A percentile compares a stretch with the other conserved stretches of the same genome.
phyloP scores from a whole-genome alignment of 2,797 vertebrate genomes.

The Spatula versicolor region DNA sequence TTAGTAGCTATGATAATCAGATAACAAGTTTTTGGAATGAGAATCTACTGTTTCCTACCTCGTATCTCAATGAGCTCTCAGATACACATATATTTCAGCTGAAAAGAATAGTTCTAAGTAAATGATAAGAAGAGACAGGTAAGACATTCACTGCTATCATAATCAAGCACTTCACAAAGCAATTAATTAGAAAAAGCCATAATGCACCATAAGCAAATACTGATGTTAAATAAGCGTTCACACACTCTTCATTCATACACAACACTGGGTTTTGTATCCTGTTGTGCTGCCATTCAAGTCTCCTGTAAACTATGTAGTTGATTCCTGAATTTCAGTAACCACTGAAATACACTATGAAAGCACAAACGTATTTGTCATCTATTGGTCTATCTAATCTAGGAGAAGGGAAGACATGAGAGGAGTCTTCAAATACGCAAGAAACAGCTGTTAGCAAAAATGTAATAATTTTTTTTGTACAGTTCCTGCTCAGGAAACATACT shows the following conservation, averaged over 20 bases:
- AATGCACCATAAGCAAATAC: background rate
- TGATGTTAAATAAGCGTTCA: constrained; percentile 7
- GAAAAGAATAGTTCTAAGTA: constrained; percentile 20
- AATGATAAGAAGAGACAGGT: constrained; percentile 18
- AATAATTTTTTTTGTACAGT: background rate
- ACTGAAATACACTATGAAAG: constrained; percentile 6
- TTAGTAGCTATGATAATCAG: background rate
- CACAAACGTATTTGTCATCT: constrained; percentile 15
- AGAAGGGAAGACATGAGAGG: background rate
- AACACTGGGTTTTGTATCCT: background rate
- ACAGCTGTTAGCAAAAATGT: background rate
- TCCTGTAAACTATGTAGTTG: background rate
- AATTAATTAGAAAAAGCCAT: constrained; percentile 49
- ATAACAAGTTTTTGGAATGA: constrained; percentile 3
- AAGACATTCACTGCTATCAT: constrained; percentile 18
- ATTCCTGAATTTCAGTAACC: constrained; percentile 11
- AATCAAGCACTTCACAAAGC: constrained; percentile 25
- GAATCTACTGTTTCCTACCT: background rate
- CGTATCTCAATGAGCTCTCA: background rate
- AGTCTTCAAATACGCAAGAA: constrained; percentile 18
- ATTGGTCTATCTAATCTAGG: background rate
- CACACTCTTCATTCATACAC: background rate
- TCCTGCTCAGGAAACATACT: background rate
- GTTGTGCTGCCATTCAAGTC: background rate
- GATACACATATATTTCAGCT: background rate